Percentiles rank a stretch among this genome's conserved stretches.
phyloP scores from a whole-genome alignment of 1,140 invertebrate genomes.

The Dreissena rostriformis region DNA sequence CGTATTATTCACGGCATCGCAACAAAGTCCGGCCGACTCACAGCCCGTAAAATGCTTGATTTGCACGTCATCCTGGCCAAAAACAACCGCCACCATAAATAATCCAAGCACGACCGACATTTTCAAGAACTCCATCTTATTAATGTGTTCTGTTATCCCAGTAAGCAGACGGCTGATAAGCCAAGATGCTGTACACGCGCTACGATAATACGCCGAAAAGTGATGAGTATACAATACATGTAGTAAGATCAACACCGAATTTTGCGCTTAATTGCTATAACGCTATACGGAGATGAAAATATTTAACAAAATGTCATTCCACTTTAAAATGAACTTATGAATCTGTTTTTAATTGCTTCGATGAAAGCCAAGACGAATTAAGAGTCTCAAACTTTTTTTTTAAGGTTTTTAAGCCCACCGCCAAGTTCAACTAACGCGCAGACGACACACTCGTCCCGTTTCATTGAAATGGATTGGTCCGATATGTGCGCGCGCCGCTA shows the following conservation, averaged over 20 bases:
- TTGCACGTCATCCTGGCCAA: conserved; percentile 12
- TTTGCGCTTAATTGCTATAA: too few relatives aligned
- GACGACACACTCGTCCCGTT: neutral
- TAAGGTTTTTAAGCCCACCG: too few relatives aligned
- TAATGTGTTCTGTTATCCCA: neutral
- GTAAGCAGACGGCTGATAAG: neutral
- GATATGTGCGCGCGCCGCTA: neutral
- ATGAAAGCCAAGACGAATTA: too few relatives aligned
- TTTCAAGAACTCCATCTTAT: conserved; percentile 33
- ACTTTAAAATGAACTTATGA: too few relatives aligned
- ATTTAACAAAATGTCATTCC: too few relatives aligned
- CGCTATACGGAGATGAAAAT: too few relatives aligned
- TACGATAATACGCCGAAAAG: too few relatives aligned
- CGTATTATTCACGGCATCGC: conserved; percentile 44
- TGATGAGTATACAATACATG: too few relatives aligned
- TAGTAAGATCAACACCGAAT: too few relatives aligned
- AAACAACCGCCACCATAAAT: neutral
- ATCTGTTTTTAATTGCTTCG: too few relatives aligned
- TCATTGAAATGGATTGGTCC: conserved; percentile 4
- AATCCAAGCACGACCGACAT: conserved; percentile 1
- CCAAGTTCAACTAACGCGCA: too few relatives aligned
- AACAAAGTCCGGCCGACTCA: conserved; percentile 44
- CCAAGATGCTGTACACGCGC: neutral
- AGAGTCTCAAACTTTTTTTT: too few relatives aligned
- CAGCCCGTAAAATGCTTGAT: conserved; percentile 36